Percentiles rank a stretch among this genome's conserved stretches.
phyloP scores from a whole-genome alignment of 2,888 invertebrate species.

The Spisula subtruncata region DNA sequence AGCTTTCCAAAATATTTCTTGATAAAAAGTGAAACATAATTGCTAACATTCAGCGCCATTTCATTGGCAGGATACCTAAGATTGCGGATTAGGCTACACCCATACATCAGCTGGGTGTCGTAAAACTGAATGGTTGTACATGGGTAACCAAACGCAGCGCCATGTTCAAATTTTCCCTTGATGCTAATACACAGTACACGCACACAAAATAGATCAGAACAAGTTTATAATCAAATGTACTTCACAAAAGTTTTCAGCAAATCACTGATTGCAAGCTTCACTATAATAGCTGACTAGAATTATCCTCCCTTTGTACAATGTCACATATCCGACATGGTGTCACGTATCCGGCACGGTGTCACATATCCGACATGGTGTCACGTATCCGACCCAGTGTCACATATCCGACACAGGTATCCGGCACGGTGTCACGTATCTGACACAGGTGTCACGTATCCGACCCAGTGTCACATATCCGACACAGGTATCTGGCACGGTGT shows the following conservation, averaged over 20 bases:
- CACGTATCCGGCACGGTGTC: neutral
- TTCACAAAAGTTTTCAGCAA: constrained; percentile 1
- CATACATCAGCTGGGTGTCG: too few relatives aligned
- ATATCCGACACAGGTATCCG: neutral
- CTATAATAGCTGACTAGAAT: neutral
- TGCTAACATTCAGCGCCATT: too few relatives aligned
- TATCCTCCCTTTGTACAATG: neutral
- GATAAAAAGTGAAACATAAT: too few relatives aligned
- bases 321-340: neutral
- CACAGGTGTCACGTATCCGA: neutral
- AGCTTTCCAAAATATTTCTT: too few relatives aligned
- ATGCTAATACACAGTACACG: neutral
- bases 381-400: neutral
- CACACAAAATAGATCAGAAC: neutral
- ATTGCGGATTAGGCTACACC: too few relatives aligned
- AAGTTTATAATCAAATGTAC: neutral
- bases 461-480: neutral
- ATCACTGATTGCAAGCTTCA: constrained; percentile 13
- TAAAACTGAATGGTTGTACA: too few relatives aligned
- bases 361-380: neutral
- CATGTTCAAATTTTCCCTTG: neutral
- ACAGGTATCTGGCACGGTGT: neutral
- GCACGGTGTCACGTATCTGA: neutral
- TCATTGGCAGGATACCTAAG: too few relatives aligned
- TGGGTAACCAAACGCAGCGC: neutral